These are phyloP conservation scores for Chrysina gloriosa DNA, from an alignment of 2,888 invertebrate genomes.

Conservation along the genomic window DNA sequence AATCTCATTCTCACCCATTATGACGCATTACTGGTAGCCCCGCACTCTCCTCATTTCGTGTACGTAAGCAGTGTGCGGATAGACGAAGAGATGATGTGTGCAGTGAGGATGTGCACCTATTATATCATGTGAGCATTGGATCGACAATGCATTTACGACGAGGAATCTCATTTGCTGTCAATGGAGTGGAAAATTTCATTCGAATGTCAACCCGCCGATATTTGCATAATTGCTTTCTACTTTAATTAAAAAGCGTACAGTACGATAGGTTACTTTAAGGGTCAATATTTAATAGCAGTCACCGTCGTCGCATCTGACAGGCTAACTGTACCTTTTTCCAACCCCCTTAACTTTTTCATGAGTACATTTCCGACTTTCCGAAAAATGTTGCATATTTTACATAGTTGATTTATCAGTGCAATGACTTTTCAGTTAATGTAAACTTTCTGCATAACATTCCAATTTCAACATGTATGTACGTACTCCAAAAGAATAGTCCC, in stretches of 20 bases:
- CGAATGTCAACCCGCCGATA: constrained; percentile 59
- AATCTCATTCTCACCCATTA: constrained; percentile 46
- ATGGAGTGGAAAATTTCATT: constrained; percentile 64
- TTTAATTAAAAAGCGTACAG: constrained; percentile 63
- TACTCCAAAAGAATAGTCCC: too few relatives aligned
- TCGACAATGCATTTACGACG: constrained; percentile 13
- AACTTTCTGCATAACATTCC: not conserved
- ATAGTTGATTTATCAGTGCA: constrained; percentile 1
- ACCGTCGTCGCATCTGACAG: constrained; percentile 51
- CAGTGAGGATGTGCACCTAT: constrained; percentile 28
- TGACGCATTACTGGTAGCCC: constrained; percentile 43
- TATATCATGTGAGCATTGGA: constrained; percentile 14
- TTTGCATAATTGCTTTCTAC: constrained; percentile 62
- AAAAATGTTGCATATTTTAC: constrained; percentile 44
- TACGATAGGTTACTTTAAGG: constrained; percentile 58
- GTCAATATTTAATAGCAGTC: constrained; percentile 56
- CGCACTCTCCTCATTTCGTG: constrained; percentile 22
- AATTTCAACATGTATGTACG: too few relatives aligned
- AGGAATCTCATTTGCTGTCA: constrained; percentile 61
- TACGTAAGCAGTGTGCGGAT: constrained; percentile 13
- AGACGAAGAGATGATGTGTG: constrained; percentile 25
- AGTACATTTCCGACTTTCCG: constrained; percentile 22
- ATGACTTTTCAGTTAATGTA: not conserved
- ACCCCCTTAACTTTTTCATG: constrained; percentile 48
- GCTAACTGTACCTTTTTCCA: constrained; percentile 40